Evolutionary conservation across 2,888 invertebrate genomes (phyloP).

Genomic region (Conomelus anceps): DNA sequence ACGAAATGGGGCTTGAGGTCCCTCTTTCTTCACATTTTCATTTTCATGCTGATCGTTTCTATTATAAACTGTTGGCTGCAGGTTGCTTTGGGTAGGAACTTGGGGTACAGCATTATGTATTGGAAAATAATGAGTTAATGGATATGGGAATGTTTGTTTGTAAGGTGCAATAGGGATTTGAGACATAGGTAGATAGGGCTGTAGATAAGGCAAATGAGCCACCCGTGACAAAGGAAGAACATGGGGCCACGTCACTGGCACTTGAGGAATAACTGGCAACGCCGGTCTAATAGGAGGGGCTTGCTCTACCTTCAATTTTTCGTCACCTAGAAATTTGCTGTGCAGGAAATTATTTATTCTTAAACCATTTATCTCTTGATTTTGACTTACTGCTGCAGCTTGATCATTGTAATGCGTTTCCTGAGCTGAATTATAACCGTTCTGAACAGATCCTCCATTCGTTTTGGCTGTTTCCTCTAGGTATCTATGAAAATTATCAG

Average conservation of each 20-base stretch:
- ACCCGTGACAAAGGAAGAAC: background rate
- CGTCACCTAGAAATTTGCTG: background rate
- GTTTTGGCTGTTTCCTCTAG: background rate
- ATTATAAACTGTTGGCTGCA: background rate
- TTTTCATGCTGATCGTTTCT: background rate
- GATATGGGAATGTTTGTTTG: background rate
- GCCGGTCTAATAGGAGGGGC: background rate
- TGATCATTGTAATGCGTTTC: background rate
- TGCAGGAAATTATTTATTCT: background rate
- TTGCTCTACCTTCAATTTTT: background rate
- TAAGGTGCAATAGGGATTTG: background rate
- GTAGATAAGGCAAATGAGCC: background rate
- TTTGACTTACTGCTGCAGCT: background rate
- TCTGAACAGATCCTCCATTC: background rate
- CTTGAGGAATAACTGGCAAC: background rate
- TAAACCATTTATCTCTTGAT: background rate
- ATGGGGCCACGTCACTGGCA: background rate
- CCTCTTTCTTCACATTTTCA: background rate
- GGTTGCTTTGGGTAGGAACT: background rate
- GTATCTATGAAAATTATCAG: background rate
- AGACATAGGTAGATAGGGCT: background rate
- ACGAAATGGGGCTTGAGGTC: conserved; percentile 31
- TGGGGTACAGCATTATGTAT: background rate
- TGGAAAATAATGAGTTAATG: background rate
- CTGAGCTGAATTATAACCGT: background rate